phyloP scores from a whole-genome alignment of 92 coral and sea anemone genomes.

The Epizoanthus illoricatus region DNA sequence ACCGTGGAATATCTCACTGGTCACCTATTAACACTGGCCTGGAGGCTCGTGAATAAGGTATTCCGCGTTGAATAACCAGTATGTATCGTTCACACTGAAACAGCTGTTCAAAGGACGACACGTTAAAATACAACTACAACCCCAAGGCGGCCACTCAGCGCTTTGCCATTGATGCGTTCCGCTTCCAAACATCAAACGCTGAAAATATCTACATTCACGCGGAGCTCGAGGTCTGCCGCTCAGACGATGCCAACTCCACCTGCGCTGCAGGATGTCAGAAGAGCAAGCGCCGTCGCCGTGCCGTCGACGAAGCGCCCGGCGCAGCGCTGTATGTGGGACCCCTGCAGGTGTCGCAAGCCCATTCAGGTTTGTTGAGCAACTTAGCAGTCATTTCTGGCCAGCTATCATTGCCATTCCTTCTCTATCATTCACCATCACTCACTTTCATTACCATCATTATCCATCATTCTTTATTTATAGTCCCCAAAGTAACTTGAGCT shows the following conservation, averaged over 20 bases:
- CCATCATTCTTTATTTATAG: no score
- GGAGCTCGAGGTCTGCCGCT: slow-evolving; percentile 72
- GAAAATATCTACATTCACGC: slow-evolving; percentile 64
- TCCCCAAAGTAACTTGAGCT: no score
- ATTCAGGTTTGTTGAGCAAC: slow-evolving; percentile 14
- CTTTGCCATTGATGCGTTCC: slow-evolving; percentile 60
- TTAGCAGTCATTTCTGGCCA: no score
- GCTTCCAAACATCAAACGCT: slow-evolving; percentile 42
- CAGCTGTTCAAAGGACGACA: slow-evolving; percentile 66
- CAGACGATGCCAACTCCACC: slow-evolving; percentile 55
- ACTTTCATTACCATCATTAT: no score
- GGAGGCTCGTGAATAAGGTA: no score
- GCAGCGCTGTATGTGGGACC: slow-evolving; percentile 55
- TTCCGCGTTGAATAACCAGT: background rate
- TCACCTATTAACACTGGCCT: no score
- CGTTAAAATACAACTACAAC: slow-evolving; percentile 51
- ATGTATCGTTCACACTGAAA: background rate
- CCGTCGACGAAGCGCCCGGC: slow-evolving; percentile 43
- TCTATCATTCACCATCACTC: no score
- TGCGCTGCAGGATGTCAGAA: slow-evolving; percentile 69
- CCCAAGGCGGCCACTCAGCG: slow-evolving; percentile 43
- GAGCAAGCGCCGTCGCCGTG: slow-evolving; percentile 45
- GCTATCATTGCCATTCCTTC: no score
- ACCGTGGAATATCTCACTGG: no score
- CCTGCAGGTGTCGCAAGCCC: slow-evolving; percentile 34